Evolutionary conservation across 2,888 invertebrate species (phyloP).

Genomic region (Xiphydria camelus): DNA sequence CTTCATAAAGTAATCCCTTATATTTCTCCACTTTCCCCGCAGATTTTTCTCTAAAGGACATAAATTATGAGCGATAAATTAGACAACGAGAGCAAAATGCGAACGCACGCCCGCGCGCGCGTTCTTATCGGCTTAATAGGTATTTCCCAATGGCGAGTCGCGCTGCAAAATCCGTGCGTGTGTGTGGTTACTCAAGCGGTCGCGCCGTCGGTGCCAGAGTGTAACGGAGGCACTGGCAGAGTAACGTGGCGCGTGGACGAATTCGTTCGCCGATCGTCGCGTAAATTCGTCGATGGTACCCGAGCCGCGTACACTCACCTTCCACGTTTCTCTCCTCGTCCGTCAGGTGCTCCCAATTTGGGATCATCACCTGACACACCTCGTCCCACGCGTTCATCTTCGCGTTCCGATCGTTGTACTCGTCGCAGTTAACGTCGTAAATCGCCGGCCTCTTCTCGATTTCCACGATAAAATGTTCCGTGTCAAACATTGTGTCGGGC

Average conservation of each 20-base stretch:
- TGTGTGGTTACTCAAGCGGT: too few species aligned
- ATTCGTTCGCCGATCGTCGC: too few species aligned
- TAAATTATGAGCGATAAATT: neutral
- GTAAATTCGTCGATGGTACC: too few species aligned
- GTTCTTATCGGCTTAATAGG: too few species aligned
- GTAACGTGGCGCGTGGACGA: too few species aligned
- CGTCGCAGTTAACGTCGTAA: slow-evolving; percentile 45
- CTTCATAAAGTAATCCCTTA: slow-evolving; percentile 52
- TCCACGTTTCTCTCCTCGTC: slow-evolving; percentile 42
- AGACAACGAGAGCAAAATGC: too few species aligned
- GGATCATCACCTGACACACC: slow-evolving; percentile 47
- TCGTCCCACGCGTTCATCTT: slow-evolving; percentile 50
- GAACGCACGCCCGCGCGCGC: too few species aligned
- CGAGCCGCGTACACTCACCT: slow-evolving; percentile 33
- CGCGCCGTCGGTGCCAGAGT: too few species aligned
- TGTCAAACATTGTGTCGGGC: slow-evolving; percentile 40
- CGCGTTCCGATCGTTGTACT: slow-evolving; percentile 47
- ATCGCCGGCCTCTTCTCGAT: slow-evolving; percentile 49
- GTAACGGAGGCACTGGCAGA: too few species aligned
- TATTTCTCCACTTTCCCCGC: slow-evolving; percentile 50
- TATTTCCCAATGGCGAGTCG: too few species aligned
- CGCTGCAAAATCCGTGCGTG: too few species aligned
- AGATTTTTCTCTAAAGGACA: slow-evolving; percentile 40
- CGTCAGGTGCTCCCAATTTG: slow-evolving; percentile 45
- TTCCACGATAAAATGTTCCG: slow-evolving; percentile 47